These are phyloP conservation scores for Tupaia chinensis DNA, from an alignment of 2,113 vertebrate genomes.

Conservation along the genomic window DNA sequence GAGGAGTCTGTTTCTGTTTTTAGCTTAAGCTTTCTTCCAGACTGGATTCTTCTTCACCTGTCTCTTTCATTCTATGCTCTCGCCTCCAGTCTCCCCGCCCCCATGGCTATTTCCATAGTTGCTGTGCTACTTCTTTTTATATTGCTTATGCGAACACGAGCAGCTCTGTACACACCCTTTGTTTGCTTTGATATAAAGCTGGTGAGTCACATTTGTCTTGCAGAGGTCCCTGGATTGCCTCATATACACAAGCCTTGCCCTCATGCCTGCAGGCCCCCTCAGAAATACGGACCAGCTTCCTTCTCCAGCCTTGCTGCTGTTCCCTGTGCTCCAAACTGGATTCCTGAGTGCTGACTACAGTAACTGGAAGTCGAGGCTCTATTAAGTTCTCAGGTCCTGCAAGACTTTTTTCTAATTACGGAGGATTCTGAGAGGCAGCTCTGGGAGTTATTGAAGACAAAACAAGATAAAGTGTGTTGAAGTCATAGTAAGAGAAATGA, in stretches of 20 bases:
- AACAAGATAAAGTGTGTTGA: background rate
- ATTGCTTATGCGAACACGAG: slow-evolving; percentile 50
- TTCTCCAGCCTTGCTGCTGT: background rate
- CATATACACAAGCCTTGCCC: slow-evolving; percentile 20
- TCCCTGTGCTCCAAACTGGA: background rate
- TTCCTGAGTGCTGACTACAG: background rate
- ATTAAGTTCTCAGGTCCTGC: background rate
- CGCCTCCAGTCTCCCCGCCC: background rate
- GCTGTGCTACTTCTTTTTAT: slow-evolving; percentile 52
- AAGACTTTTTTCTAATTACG: background rate
- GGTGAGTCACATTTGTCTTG: slow-evolving; percentile 67
- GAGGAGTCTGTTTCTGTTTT: background rate
- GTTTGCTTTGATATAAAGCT: slow-evolving; percentile 49
- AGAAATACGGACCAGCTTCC: background rate
- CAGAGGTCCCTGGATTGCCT: slow-evolving; percentile 67
- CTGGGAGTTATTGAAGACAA: background rate
- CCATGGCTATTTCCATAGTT: background rate
- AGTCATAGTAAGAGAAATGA: background rate
- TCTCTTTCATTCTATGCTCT: rapidly evolving
- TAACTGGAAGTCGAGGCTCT: background rate
- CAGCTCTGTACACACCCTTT: slow-evolving; percentile 71
- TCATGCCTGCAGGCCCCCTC: slow-evolving; percentile 38
- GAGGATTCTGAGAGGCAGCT: background rate
- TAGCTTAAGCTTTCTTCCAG: background rate
- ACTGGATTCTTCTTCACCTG: background rate